phyloP scores from a whole-genome alignment of 2,888 invertebrate genomes.

The Selenia dentaria region DNA sequence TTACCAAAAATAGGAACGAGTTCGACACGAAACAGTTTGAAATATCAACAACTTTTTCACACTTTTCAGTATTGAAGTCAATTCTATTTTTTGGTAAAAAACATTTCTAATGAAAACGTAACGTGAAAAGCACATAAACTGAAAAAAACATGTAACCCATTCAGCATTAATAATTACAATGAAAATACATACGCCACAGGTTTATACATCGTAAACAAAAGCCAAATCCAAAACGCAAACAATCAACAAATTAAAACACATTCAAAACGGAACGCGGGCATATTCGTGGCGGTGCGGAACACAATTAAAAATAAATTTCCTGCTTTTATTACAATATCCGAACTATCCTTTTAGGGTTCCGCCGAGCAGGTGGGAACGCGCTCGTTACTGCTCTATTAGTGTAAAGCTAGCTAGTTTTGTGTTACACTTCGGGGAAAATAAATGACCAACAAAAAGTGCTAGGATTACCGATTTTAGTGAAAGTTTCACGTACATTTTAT shows the following conservation, averaged over 20 bases:
- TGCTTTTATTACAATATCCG: slow-evolving; percentile 48
- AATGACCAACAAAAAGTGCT: background rate
- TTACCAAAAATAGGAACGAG: no score
- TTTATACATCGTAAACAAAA: slow-evolving; percentile 3
- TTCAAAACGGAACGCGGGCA: slow-evolving; percentile 57
- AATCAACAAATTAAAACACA: slow-evolving; percentile 33
- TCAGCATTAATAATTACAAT: background rate
- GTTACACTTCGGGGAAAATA: slow-evolving; percentile 7
- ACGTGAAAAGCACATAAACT: no score
- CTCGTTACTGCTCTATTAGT: slow-evolving; percentile 42
- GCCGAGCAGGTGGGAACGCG: slow-evolving; percentile 39
- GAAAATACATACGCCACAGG: background rate
- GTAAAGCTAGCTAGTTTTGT: background rate
- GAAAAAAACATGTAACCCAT: background rate
- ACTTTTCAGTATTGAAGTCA: no score
- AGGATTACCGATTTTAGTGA: no score
- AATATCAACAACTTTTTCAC: no score
- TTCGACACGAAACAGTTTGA: no score
- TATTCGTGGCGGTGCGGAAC: slow-evolving; percentile 31
- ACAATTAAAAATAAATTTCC: slow-evolving; percentile 53
- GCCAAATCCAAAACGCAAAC: slow-evolving; percentile 25
- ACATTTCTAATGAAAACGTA: no score
- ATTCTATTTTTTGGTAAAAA: no score
- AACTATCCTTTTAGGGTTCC: slow-evolving; percentile 49
- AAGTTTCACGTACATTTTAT: no score